A percentile compares a stretch with the other conserved stretches of the same genome.
phyloP scores from a whole-genome alignment of 2,888 invertebrate species.

The Stenchaetothrips biformis region DNA sequence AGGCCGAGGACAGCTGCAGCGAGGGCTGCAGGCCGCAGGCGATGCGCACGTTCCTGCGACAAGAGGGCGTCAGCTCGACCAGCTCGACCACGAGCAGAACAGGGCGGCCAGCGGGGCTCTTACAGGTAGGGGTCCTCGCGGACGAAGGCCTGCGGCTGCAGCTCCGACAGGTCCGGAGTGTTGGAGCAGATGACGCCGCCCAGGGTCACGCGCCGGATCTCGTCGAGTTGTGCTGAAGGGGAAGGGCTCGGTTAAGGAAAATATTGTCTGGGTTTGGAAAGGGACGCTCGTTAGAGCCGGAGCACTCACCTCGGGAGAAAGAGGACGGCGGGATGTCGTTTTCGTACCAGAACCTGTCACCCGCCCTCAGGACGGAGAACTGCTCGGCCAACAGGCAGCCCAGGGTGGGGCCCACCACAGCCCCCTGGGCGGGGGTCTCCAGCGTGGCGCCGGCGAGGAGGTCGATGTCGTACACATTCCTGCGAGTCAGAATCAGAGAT shows the following conservation, averaged over 20 bases:
- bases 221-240: conserved; percentile 64
- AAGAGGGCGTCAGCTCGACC: background rate
- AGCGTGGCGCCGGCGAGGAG: conserved; percentile 76
- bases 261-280: no score
- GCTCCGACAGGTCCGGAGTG: conserved; percentile 59
- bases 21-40: conserved; percentile 34
- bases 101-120: conserved; percentile 44
- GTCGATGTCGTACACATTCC: conserved; percentile 72
- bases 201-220: conserved; percentile 72
- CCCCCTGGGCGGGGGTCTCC: conserved; percentile 72
- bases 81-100: background rate
- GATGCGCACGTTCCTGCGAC: conserved; percentile 34
- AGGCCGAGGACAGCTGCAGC: conserved; percentile 30
- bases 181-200: conserved; percentile 76
- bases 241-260: no score
- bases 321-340: conserved; percentile 88
- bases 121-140: conserved; percentile 79
- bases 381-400: conserved; percentile 81
- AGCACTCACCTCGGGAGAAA: conserved; percentile 51
- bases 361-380: conserved; percentile 73
- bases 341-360: conserved; percentile 94
- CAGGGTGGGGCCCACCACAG: conserved; percentile 81
- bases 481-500: conserved; percentile 39
- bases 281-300: background rate
- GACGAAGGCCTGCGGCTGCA: conserved; percentile 84